Evolutionary conservation across 2,797 vertebrate genomes (phyloP).

Genomic region (Dermochelys coriacea): DNA sequence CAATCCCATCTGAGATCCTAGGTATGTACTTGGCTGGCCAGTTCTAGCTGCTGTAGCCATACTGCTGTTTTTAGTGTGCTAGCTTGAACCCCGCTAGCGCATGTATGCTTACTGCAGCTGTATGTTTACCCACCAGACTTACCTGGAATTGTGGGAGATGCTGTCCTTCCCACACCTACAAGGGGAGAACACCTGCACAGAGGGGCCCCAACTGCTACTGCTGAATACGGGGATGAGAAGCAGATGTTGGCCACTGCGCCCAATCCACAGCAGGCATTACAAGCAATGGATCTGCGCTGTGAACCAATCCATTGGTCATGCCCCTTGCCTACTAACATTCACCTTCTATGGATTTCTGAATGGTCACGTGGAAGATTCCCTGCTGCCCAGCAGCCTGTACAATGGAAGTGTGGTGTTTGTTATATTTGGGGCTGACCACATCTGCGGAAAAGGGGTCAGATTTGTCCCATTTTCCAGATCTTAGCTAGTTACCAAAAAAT

Average conservation of each 20-base stretch:
- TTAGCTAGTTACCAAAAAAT: neutral
- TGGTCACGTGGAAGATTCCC: neutral
- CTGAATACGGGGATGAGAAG: neutral
- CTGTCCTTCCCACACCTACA: neutral
- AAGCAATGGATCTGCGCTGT: fast-evolving
- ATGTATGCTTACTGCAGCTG: neutral
- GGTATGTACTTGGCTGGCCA: neutral
- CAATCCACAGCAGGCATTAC: neutral
- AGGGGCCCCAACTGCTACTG: neutral
- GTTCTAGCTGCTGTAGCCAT: neutral
- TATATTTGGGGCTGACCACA: neutral
- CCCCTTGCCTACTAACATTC: fast-evolving
- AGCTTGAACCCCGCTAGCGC: fast-evolving
- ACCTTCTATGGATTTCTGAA: fast-evolving
- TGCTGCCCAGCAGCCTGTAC: fast-evolving
- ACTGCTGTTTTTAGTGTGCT: neutral
- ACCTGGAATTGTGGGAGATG: neutral
- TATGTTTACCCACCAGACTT: neutral
- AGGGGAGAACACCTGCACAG: fast-evolving
- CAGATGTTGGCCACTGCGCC: neutral
- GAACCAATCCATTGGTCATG: fast-evolving
- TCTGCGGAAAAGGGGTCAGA: neutral
- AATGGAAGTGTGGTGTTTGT: fast-evolving
- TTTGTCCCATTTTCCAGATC: neutral
- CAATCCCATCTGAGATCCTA: neutral